These are phyloP conservation scores for Telenomus remus DNA, from an alignment of 1,140 invertebrate species.

Conservation along the genomic window DNA sequence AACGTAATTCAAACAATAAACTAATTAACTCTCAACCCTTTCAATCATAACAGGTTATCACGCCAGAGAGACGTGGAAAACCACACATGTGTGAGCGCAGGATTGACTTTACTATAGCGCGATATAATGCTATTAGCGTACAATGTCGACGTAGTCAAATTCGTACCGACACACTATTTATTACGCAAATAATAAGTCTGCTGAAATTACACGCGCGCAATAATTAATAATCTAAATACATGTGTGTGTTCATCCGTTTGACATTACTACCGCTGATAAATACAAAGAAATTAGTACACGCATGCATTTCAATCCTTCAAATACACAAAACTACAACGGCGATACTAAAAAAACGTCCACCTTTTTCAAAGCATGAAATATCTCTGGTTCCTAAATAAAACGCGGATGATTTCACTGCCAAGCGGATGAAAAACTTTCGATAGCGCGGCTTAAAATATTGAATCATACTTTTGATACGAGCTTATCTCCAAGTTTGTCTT, in stretches of 20 bases:
- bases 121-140: conserved; percentile 19
- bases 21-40: conserved; percentile 37
- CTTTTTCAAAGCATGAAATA: background rate
- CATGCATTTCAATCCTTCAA: too few species aligned
- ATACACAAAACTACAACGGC: too few species aligned
- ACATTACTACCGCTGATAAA: background rate
- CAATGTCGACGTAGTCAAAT: conserved; percentile 24
- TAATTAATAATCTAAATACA: conserved; percentile 13
- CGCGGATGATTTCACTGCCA: background rate
- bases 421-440: conserved; percentile 14
- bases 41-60: conserved; percentile 39
- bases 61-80: conserved; percentile 22
- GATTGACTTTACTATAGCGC: conserved; percentile 18
- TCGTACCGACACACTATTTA: conserved; percentile 22
- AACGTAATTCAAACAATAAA: conserved; percentile 33
- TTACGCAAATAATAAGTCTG: conserved; percentile 21
- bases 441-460: conserved; percentile 31
- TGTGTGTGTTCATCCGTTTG: background rate
- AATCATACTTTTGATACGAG: conserved; percentile 21
- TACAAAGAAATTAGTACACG: too few species aligned
- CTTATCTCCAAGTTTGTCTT: conserved; percentile 25
- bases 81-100: conserved; percentile 18
- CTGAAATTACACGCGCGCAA: conserved; percentile 10
- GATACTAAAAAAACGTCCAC: too few species aligned
- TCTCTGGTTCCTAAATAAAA: background rate